phyloP scores from a whole-genome alignment of 2,888 invertebrate species.

The Macrophya annulata region DNA sequence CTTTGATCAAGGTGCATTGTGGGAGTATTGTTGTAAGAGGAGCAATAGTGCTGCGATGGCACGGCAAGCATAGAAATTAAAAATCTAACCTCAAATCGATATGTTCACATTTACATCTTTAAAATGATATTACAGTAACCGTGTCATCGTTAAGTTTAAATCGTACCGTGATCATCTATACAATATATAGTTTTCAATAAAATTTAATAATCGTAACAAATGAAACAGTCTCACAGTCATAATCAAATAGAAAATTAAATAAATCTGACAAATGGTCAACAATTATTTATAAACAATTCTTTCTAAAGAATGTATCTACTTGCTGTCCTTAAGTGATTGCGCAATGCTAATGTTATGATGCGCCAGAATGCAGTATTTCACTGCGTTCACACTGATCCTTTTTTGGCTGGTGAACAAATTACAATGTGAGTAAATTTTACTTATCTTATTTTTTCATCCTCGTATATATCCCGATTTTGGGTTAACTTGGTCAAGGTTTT shows the following conservation, averaged over 20 bases:
- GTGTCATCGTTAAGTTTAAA: neutral
- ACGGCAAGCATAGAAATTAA: neutral
- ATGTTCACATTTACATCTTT: neutral
- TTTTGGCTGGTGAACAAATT: conserved; percentile 50
- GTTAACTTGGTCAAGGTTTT: neutral
- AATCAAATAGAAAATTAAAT: neutral
- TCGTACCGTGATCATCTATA: neutral
- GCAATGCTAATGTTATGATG: conserved; percentile 56
- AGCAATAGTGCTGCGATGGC: neutral
- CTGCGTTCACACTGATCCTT: conserved; percentile 52
- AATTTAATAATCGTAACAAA: neutral
- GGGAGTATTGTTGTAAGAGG: conserved; percentile 37
- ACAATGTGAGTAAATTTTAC: conserved; percentile 51
- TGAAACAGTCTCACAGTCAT: neutral
- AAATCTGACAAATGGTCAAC: conserved; percentile 11
- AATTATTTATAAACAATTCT: neutral
- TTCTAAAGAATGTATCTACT: conserved; percentile 20
- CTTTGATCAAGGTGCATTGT: conserved; percentile 9
- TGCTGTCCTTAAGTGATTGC: conserved; percentile 46
- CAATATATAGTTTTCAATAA: neutral
- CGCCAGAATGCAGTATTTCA: conserved; percentile 56
- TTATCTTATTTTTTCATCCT: neutral
- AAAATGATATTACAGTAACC: conserved; percentile 7
- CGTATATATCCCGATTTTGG: neutral
- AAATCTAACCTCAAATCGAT: conserved; percentile 54